Conservation (phyloP, 2,888 invertebrate species). For the Plagodis dolabraria region DNA sequence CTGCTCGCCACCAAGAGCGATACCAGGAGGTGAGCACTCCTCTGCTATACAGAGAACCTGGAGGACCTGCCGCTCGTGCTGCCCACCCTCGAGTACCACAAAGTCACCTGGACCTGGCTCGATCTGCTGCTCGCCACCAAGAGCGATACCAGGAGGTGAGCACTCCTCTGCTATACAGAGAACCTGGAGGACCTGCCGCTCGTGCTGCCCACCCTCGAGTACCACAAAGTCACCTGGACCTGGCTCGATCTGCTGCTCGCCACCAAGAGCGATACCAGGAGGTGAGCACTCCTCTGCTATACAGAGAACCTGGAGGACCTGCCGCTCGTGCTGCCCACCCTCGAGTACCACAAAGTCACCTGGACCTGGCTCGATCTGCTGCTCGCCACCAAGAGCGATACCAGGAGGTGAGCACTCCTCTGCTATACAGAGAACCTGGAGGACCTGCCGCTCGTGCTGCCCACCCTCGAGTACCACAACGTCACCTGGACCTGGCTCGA, state of each 20-base stretch:
- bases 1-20: slow-evolving; percentile 97
- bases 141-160: slow-evolving; percentile 95
- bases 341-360: slow-evolving; percentile 99
- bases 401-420: slow-evolving; percentile 89
- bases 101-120: slow-evolving; percentile 99
- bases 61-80: slow-evolving; percentile 97
- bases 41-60: slow-evolving; percentile 87
- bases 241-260: slow-evolving; percentile 98
- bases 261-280: slow-evolving; percentile 96
- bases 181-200: slow-evolving; percentile 98
- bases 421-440: slow-evolving; percentile 90
- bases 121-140: slow-evolving; percentile 98
- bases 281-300: slow-evolving; percentile 83
- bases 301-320: slow-evolving; percentile 96
- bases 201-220: slow-evolving; percentile 97
- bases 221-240: slow-evolving; percentile 99
- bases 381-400: slow-evolving; percentile 97
- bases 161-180: slow-evolving; percentile 60
- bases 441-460: slow-evolving; percentile 97
- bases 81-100: slow-evolving; percentile 99
- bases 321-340: slow-evolving; percentile 96
- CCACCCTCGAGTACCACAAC: slow-evolving; percentile 99
- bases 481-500: slow-evolving; percentile 99
- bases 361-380: slow-evolving; percentile 99
- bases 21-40: slow-evolving; percentile 90